Base-by-base conservation (phyloP, 2,797 vertebrate genomes). In the Amphiprion clarkii region DNA sequence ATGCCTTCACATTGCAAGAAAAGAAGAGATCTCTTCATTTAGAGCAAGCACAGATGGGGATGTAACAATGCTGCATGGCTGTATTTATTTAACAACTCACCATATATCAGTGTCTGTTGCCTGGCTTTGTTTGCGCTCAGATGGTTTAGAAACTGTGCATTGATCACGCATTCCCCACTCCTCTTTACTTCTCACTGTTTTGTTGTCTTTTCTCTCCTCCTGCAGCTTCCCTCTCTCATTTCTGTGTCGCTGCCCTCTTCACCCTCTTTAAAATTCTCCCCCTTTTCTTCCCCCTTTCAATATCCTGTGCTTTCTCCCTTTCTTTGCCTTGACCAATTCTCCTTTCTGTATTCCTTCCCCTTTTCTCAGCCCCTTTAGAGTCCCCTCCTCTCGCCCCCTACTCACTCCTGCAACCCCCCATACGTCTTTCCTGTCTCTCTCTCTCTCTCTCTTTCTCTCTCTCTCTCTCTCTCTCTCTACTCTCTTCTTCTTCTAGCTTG, bases 291-390 rank as follows among this genome's bases (percentile, higher is more conserved):
- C 83, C 83, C 82, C 76, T 52, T 73, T 72, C 90, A 89, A 92
- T 92, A 92, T 93, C 92, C 91, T 90, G 89, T 91, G 86, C 79
- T 88, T 91, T 92, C 87, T 90, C 68, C 85, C 73, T 89, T 90
- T 92, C 85, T 85, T 84, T 89, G 60, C 87, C 72, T 73, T 44
- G 71, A 86, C 88, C 84, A 82, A 67, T 87, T 90, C 84, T 88
- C 82, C 71, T 53, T 82, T 78, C 58, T 78, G 76, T 67, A 51
- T 79, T 66, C 78, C 58, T 76, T 86, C 79, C 89, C 89, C 76
- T 84, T 92, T 90, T 89, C 88, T 84, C 87, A 82, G 91, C 84
- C 87, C 82, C 76, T 86, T 67, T n/a, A 14, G 49, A 85, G 67
- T 55, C 79, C 55, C 81, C 78, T 57, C 76, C 79, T 62, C 66